Percentiles rank a stretch among this genome's conserved stretches.
These are phyloP conservation scores for Schizopygopsis malacanthus DNA, from an alignment of 2,797 vertebrate genomes.

Conservation along the genomic window DNA sequence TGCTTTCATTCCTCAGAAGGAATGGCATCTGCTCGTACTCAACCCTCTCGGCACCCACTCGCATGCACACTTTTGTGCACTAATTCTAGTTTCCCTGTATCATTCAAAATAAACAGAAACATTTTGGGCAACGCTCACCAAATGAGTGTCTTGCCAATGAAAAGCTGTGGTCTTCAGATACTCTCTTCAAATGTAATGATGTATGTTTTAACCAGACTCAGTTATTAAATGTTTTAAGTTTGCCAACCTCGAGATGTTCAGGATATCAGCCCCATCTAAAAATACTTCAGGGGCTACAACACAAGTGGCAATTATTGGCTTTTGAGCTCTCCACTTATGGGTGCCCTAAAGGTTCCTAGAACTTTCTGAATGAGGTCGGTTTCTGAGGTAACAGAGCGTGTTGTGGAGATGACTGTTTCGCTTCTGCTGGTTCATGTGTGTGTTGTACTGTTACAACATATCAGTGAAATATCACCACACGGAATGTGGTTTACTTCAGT, in stretches of 20 bases:
- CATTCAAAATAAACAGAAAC: slow-evolving; percentile 72
- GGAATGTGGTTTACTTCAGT: neutral
- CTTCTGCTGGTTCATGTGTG: slow-evolving; percentile 28
- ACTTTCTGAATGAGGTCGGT: slow-evolving; percentile 71
- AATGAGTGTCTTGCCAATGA: slow-evolving; percentile 66
- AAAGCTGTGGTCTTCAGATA: slow-evolving; percentile 45
- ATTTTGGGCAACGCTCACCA: slow-evolving; percentile 61
- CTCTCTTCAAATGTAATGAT: slow-evolving; percentile 76
- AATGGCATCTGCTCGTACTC: slow-evolving; percentile 67
- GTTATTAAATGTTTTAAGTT: slow-evolving; percentile 82
- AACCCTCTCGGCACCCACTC: slow-evolving; percentile 52
- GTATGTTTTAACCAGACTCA: slow-evolving; percentile 74
- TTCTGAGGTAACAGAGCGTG: slow-evolving; percentile 69
- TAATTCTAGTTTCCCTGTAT: slow-evolving; percentile 72
- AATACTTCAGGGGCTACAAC: slow-evolving; percentile 73
- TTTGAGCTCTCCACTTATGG: slow-evolving; percentile 71
- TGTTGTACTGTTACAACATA: slow-evolving; percentile 2
- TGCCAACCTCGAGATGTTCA: slow-evolving; percentile 65
- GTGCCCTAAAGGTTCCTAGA: slow-evolving; percentile 62
- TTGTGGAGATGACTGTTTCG: slow-evolving; percentile 53
- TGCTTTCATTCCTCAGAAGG: slow-evolving; percentile 65
- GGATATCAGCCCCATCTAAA: slow-evolving; percentile 76
- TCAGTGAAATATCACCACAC: slow-evolving; percentile 4
- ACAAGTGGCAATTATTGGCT: slow-evolving; percentile 80
- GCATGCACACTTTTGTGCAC: slow-evolving; percentile 58